These are phyloP conservation scores for Xylocopa sonorina DNA, from an alignment of 1,140 invertebrate species.

Conservation along the genomic window DNA sequence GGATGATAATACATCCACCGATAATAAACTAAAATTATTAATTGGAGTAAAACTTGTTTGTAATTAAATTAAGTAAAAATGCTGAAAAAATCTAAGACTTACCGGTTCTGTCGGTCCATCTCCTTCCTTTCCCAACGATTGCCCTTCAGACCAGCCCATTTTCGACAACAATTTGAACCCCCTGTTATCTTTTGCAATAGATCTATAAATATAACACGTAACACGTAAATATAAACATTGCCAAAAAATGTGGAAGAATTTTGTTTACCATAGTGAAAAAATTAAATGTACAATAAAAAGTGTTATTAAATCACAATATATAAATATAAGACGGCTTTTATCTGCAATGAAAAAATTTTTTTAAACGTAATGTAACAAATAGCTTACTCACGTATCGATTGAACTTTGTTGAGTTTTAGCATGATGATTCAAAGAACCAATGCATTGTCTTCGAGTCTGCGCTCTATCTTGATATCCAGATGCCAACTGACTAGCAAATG, in stretches of 20 bases:
- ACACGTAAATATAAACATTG: no score
- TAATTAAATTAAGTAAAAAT: conserved; percentile 1
- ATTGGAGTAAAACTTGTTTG: no score
- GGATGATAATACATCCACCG: no score
- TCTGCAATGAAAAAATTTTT: no score
- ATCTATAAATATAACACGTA: conserved; percentile 81
- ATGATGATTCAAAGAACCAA: conserved; percentile 91
- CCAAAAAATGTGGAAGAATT: no score
- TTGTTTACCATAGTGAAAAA: no score
- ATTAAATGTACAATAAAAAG: no score
- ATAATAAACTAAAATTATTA: no score
- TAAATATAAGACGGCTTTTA: no score
- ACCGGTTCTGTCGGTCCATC: conserved; percentile 91
- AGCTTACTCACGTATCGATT: conserved; percentile 86
- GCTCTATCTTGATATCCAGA: conserved; percentile 90
- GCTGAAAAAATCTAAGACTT: conserved; percentile 78
- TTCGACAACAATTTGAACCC: conserved; percentile 94
- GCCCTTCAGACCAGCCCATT: conserved; percentile 96
- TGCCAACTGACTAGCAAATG: conserved; percentile 72
- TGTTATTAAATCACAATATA: no score
- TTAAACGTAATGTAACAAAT: neutral
- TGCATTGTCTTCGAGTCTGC: conserved; percentile 86
- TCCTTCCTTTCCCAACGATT: conserved; percentile 89
- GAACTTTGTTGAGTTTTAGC: conserved; percentile 92
- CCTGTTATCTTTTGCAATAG: conserved; percentile 90